phyloP scores from a whole-genome alignment of 1,140 invertebrate genomes.

The Spodoptera frugiperda region DNA sequence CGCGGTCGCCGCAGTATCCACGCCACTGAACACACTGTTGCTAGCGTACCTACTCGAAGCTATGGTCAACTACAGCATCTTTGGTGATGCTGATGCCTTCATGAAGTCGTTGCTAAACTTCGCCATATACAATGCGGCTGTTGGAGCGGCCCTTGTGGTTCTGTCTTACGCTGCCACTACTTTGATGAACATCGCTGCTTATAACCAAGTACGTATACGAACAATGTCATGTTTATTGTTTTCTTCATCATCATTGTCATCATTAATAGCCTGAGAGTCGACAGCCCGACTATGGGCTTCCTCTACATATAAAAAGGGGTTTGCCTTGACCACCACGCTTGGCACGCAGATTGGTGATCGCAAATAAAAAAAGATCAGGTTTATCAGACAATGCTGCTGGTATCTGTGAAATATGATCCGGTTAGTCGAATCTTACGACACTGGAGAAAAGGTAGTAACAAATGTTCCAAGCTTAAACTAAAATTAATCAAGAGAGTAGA shows the following conservation, averaged over 20 bases:
- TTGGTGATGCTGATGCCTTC: constrained; percentile 64
- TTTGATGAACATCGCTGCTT: constrained; percentile 89
- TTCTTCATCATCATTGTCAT: too few species aligned
- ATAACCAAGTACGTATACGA: constrained; percentile 87
- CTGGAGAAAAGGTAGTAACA: too few species aligned
- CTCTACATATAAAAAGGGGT: neutral
- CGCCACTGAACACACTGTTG: constrained; percentile 90
- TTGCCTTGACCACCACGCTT: neutral
- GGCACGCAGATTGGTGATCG: neutral
- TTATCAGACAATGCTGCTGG: too few species aligned
- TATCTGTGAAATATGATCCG: too few species aligned
- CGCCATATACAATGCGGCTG: constrained; percentile 87
- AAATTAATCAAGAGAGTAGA: too few species aligned
- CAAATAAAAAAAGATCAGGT: too few species aligned
- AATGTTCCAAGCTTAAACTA: too few species aligned
- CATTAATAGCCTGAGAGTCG: too few species aligned
- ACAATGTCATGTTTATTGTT: too few species aligned
- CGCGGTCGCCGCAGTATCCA: constrained; percentile 87
- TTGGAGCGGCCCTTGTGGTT: constrained; percentile 87
- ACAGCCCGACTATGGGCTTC: too few species aligned
- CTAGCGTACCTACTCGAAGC: constrained; percentile 89
- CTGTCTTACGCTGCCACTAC: constrained; percentile 89
- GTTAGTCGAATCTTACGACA: too few species aligned
- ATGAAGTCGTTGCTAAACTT: constrained; percentile 84
- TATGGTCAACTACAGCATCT: constrained; percentile 75